These are phyloP conservation scores for Coleophora flavipennella DNA, from an alignment of 2,888 invertebrate genomes.

Conservation along the genomic window DNA sequence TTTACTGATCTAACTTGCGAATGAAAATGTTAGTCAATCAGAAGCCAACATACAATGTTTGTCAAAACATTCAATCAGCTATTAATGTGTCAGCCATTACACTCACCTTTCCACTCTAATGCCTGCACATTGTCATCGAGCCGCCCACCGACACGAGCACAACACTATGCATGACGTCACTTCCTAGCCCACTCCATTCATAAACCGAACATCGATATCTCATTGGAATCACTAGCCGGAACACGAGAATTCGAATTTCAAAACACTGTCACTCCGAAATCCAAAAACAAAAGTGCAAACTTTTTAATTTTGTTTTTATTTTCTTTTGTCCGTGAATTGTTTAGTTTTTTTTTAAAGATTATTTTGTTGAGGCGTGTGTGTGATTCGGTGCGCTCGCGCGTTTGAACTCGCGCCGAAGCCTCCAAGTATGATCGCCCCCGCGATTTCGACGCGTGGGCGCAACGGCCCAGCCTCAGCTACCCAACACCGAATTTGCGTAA, in stretches of 20 bases:
- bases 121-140: slow-evolving; percentile 63
- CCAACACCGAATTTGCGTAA: slow-evolving; percentile 65
- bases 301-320: too few species aligned
- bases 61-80: slow-evolving; percentile 24
- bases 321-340: slow-evolving; percentile 24
- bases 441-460: slow-evolving; percentile 63
- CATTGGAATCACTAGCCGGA: slow-evolving; percentile 32
- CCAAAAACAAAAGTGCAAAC: too few species aligned
- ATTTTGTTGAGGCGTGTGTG: slow-evolving; percentile 44
- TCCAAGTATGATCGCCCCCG: slow-evolving; percentile 58
- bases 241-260: slow-evolving; percentile 19
- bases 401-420: slow-evolving; percentile 64
- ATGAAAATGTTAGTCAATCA: too few species aligned
- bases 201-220: slow-evolving; percentile 42
- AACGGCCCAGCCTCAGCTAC: slow-evolving; percentile 30
- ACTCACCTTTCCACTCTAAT: slow-evolving; percentile 69
- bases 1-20: too few species aligned
- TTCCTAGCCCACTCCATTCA: slow-evolving; percentile 64
- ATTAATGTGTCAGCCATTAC: slow-evolving; percentile 36
- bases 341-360: slow-evolving; percentile 26
- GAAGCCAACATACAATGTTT: slow-evolving; percentile 11
- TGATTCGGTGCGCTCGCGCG: slow-evolving; percentile 56
- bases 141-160: slow-evolving; percentile 53
- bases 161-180: slow-evolving; percentile 70
- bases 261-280: slow-evolving; percentile 14